Percentiles rank a stretch among this genome's conserved stretches.
Conservation (phyloP, 2,888 invertebrate genomes). For the Emesis furor region DNA sequence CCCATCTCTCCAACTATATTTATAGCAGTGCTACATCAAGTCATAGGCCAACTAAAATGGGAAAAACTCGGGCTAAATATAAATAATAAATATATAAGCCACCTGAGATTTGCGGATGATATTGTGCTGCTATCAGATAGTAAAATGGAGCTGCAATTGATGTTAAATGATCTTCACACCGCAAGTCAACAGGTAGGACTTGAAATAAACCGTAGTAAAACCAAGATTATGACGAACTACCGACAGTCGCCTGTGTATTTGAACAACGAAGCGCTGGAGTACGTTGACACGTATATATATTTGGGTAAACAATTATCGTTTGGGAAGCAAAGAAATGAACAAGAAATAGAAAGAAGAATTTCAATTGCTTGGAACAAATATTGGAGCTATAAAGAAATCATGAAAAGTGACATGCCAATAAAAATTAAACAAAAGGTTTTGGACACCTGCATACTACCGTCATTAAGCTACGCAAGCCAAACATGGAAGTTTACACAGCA, state of each 20-base stretch:
- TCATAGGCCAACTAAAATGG: conserved; percentile 15
- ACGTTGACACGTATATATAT: conserved; percentile 56
- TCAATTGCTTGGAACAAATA: conserved; percentile 41
- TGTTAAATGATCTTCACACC: conserved; percentile 33
- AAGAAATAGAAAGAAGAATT: conserved; percentile 48
- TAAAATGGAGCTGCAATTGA: conserved; percentile 17
- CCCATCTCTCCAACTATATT: background rate
- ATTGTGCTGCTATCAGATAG: conserved; percentile 23
- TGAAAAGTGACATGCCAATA: conserved; percentile 44
- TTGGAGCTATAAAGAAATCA: conserved; percentile 52
- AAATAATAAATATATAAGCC: conserved; percentile 8
- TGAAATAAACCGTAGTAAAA: conserved; percentile 15
- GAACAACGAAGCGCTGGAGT: conserved; percentile 39
- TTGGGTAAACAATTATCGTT: conserved; percentile 63
- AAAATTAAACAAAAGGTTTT: conserved; percentile 40
- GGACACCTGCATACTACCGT: conserved; percentile 49
- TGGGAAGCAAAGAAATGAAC: conserved; percentile 22
- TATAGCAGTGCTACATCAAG: too few species aligned
- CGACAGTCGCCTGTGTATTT: too few species aligned
- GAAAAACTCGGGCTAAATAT: conserved; percentile 21
- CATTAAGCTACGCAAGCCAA: conserved; percentile 43
- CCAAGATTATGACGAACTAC: too few species aligned
- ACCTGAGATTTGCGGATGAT: background rate
- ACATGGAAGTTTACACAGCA: conserved; percentile 41
- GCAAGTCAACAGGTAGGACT: conserved; percentile 55